A percentile compares a stretch with the other conserved stretches of the same genome.
These are phyloP conservation scores for Enteromius viviparus DNA, from an alignment of 2,797 vertebrate genomes.

Conservation along the genomic window DNA sequence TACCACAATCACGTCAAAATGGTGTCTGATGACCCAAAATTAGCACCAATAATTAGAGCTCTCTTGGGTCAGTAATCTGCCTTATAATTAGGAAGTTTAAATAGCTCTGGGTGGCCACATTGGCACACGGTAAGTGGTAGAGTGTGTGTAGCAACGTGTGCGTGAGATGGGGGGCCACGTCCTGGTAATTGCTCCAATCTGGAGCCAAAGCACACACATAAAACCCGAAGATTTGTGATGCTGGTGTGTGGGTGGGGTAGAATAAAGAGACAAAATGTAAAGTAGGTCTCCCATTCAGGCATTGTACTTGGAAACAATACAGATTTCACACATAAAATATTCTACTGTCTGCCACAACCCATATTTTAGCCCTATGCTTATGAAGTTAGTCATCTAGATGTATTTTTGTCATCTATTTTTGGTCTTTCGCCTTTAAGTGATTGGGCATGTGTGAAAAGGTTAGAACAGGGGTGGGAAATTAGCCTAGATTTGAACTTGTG, in stretches of 20 bases:
- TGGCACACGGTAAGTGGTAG: conserved; percentile 52
- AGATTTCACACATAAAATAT: background rate
- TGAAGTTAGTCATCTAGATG: background rate
- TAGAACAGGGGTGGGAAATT: background rate
- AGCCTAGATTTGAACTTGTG: background rate
- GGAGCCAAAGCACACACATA: conserved; percentile 60
- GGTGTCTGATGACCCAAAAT: conserved; percentile 64
- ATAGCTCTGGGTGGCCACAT: conserved; percentile 65
- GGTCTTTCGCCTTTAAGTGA: background rate
- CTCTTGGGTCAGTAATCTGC: conserved; percentile 63
- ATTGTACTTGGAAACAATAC: conserved; percentile 19
- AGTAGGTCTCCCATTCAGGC: background rate
- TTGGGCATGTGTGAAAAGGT: background rate
- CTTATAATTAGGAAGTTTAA: conserved; percentile 68
- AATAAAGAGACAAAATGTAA: conserved; percentile 18
- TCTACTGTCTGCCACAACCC: background rate
- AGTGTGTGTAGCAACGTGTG: conserved; percentile 37
- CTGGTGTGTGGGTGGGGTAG: conserved; percentile 13
- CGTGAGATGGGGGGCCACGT: conserved; percentile 37
- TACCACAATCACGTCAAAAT: conserved; percentile 60
- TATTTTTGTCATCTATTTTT: background rate
- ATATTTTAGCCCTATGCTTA: background rate
- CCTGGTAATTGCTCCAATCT: conserved; percentile 64
- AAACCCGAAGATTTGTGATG: conserved; percentile 40
- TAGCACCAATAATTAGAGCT: conserved; percentile 65